A percentile compares a stretch with the other conserved stretches of the same genome.
Conservation (phyloP, 2,888 invertebrate species). For the Endomychus coccineus region DNA sequence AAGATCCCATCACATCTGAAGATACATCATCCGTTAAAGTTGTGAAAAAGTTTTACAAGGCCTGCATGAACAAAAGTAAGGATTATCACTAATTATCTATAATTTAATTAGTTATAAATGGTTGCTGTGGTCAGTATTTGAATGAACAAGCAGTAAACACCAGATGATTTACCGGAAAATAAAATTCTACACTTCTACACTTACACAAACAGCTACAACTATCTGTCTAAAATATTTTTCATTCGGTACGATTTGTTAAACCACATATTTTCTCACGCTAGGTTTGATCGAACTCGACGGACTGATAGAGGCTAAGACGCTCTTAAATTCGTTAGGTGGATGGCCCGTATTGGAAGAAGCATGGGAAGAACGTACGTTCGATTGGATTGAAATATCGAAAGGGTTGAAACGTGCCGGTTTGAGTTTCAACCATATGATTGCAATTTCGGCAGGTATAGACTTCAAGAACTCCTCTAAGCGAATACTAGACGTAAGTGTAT, state of each 20-base stretch:
- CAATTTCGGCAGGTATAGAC: conserved; percentile 21
- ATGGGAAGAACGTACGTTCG: conserved; percentile 62
- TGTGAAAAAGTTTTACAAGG: conserved; percentile 67
- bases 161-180: too few species aligned
- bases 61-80: conserved; percentile 65
- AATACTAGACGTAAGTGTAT: conserved; percentile 22
- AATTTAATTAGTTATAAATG: too few species aligned
- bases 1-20: conserved; percentile 34
- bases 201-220: too few species aligned
- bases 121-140: too few species aligned
- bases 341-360: conserved; percentile 79
- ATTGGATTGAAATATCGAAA: conserved; percentile 73
- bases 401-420: conserved; percentile 46
- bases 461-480: conserved; percentile 23
- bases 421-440: conserved; percentile 20
- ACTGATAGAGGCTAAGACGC: conserved; percentile 7
- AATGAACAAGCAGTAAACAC: too few species aligned
- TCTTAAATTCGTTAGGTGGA: conserved; percentile 61
- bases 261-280: background rate
- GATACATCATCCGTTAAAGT: conserved; percentile 46
- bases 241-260: too few species aligned
- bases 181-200: too few species aligned
- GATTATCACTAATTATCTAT: too few species aligned
- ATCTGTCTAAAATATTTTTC: too few species aligned
- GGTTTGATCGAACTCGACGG: conserved; percentile 6